phyloP scores from a whole-genome alignment of 2,797 vertebrate genomes.

The Gymnothorax reevesii region DNA sequence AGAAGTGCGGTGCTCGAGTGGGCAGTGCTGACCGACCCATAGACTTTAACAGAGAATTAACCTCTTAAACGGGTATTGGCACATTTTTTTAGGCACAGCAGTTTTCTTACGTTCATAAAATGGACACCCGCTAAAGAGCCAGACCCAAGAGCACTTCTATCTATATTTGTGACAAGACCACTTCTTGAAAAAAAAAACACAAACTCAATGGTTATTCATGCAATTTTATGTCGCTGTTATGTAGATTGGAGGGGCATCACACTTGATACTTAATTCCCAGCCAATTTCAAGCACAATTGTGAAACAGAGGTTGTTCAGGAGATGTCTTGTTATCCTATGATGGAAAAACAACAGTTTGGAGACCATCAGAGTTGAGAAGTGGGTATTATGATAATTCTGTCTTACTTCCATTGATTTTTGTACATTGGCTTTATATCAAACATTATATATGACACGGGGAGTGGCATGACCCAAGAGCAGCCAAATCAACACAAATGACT shows the following conservation, averaged over 20 bases:
- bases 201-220: not conserved
- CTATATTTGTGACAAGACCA: not conserved
- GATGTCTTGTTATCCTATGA: too few relatives aligned
- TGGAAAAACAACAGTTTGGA: too few relatives aligned
- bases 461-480: too few relatives aligned
- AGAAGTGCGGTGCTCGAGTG: conserved; percentile 47
- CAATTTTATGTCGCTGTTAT: not conserved
- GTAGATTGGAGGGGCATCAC: conserved; percentile 1
- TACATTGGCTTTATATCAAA: too few relatives aligned
- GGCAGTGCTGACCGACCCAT: conserved; percentile 29
- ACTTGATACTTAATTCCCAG: too few relatives aligned
- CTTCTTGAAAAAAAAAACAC: not conserved
- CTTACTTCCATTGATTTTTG: too few relatives aligned
- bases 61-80: conserved; percentile 47
- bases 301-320: too few relatives aligned
- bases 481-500: too few relatives aligned
- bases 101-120: conserved; percentile 47
- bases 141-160: not conserved
- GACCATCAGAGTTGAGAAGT: too few relatives aligned
- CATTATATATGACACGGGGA: too few relatives aligned
- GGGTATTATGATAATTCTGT: too few relatives aligned
- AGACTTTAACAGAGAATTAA: conserved; percentile 55
- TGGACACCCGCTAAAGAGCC: conserved; percentile 45
- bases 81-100: conserved; percentile 44
- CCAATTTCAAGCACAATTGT: too few relatives aligned